Evolutionary conservation across 2,113 vertebrate species (phyloP).

Genomic region (Cyanoderma ruficeps): DNA sequence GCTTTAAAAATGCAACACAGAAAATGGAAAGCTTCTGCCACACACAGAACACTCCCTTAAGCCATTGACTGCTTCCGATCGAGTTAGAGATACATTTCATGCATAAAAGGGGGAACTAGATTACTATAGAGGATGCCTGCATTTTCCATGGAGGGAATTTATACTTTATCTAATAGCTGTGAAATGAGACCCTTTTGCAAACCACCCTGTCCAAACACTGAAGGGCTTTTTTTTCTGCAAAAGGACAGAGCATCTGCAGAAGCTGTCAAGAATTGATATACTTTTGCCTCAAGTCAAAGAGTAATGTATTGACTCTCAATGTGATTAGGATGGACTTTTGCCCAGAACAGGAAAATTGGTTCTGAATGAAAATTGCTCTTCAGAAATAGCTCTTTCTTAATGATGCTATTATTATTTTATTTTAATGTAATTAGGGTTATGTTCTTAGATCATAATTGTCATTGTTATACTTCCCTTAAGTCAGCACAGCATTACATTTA

Average conservation of each 20-base stretch:
- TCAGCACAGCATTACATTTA: constrained; percentile 29
- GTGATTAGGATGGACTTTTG: constrained; percentile 46
- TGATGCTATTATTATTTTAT: constrained; percentile 49
- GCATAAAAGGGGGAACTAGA: neutral
- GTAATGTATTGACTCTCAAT: neutral
- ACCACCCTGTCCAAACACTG: neutral
- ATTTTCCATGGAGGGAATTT: neutral
- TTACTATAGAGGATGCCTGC: neutral
- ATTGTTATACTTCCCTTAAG: constrained; percentile 40
- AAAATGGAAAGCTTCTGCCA: neutral
- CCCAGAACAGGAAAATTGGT: constrained; percentile 28
- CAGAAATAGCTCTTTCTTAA: constrained; percentile 19
- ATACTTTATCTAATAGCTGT: neutral
- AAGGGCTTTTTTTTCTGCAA: neutral
- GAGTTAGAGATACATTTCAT: neutral
- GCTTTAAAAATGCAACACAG: neutral
- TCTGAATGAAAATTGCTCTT: constrained; percentile 44
- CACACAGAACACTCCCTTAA: neutral
- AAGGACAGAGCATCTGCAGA: neutral
- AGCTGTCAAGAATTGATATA: constrained; percentile 6
- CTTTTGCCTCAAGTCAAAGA: constrained; percentile 20
- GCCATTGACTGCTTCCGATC: neutral
- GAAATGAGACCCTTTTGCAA: neutral
- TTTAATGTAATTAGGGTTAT: constrained; percentile 52
- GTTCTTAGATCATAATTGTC: constrained; percentile 51